A percentile compares a stretch with the other conserved stretches of the same genome.
Evolutionary conservation across 2,113 vertebrate species (phyloP).

Genomic region (Recurvirostra avosetta): DNA sequence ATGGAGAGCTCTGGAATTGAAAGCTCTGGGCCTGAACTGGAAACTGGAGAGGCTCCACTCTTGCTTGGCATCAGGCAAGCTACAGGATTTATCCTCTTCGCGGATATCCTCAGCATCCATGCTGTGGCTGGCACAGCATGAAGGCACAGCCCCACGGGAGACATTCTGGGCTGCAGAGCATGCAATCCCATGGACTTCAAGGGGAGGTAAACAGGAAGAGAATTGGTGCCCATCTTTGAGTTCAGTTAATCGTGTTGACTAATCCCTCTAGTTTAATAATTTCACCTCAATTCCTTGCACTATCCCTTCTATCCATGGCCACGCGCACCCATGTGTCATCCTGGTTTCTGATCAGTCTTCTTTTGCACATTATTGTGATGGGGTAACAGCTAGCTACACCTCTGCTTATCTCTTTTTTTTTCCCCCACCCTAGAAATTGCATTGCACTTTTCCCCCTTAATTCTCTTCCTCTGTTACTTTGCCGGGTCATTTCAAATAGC

Average conservation of each 20-base stretch:
- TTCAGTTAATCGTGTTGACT: neutral
- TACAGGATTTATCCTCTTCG: neutral
- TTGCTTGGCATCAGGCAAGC: neutral
- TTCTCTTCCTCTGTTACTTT: neutral
- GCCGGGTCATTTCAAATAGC: neutral
- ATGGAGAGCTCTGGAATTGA: neutral
- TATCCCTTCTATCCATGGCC: neutral
- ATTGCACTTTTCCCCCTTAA: neutral
- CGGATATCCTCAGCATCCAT: neutral
- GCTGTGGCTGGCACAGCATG: neutral
- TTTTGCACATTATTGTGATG: neutral
- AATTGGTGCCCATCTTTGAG: neutral
- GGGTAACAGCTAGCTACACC: neutral
- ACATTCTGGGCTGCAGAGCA: neutral
- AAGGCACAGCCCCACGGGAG: neutral
- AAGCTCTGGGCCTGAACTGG: rapidly evolving
- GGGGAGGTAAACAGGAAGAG: neutral
- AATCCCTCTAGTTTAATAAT: neutral
- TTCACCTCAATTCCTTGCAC: neutral
- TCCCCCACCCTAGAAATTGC: neutral
- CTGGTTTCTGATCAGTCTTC: neutral
- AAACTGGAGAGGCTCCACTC: neutral
- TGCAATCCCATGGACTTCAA: neutral
- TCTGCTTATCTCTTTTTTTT: neutral
- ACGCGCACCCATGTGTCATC: neutral